phyloP scores from a whole-genome alignment of 2,888 invertebrate genomes.

The Trissoscelio sp. region DNA sequence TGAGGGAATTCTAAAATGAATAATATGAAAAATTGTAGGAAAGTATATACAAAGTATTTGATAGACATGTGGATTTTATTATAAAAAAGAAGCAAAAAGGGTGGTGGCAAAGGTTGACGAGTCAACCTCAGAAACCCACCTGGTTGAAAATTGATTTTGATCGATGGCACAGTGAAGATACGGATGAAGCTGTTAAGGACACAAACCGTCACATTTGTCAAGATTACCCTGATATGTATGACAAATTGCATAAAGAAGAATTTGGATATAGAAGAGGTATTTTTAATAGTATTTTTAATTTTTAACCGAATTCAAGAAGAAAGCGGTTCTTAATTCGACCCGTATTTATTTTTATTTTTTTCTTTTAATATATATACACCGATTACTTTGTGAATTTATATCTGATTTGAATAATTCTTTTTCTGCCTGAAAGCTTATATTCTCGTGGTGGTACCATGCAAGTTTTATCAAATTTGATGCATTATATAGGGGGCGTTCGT shows the following conservation, averaged over 20 bases:
- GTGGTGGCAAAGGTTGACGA: conserved; percentile 94
- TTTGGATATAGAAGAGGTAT: conserved; percentile 91
- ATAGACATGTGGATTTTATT: conserved; percentile 90
- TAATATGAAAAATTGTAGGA: conserved; percentile 79
- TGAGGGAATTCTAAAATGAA: no score
- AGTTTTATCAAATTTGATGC: no score
- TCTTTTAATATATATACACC: no score
- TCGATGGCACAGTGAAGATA: conserved; percentile 93
- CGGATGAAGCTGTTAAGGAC: conserved; percentile 86
- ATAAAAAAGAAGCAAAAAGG: conserved; percentile 88
- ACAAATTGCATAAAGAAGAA: conserved; percentile 90
- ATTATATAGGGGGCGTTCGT: no score
- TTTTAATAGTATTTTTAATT: no score
- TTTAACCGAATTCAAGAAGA: no score
- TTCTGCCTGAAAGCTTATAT: no score
- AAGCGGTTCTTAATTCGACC: no score
- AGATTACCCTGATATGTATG: conserved; percentile 91
- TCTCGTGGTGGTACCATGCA: no score
- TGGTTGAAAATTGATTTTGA: conserved; percentile 98
- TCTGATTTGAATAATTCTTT: no score
- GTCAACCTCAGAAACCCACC: conserved; percentile 92
- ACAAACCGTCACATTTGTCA: conserved; percentile 88
- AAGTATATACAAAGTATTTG: conserved; percentile 87
- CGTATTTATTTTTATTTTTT: no score
- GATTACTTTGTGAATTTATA: no score